Evolutionary conservation across 2,797 vertebrate species (phyloP), one percentile per base, ranked within the genome.

Genomic region (Darevskia mixta): DNA sequence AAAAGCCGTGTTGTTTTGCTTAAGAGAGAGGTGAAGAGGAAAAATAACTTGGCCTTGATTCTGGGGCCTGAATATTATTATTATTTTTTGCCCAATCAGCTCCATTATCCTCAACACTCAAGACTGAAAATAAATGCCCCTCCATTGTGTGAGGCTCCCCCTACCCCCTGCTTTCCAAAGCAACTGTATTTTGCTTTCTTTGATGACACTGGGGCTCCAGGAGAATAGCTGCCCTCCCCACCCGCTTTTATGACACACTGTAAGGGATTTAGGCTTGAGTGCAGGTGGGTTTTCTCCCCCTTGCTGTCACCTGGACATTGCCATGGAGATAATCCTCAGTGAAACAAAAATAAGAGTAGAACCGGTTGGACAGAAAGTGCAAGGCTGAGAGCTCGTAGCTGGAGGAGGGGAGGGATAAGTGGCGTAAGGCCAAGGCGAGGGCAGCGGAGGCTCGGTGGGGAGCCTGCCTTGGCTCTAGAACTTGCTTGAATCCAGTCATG

Each of bases 351-450:
- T 94, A 96, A 92, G 83, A 95, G 97, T 94, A 96, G 95, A 97
- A 98, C 98, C 96, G 96, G 98, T 98, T 98, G 88, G 96, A 96
- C 97, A 96, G 97, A 97, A 96, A 98, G 96, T 95, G 91, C 87
- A 5, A 73, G 83, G 87, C 8, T 0, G 29, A 83, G 87, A 72
- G 87, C 82, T 87, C 71, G 75, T 72, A 8, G 79, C 35, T 66
- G 55, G 41, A 45, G 93, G 77, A 91, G 79, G 73, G 82, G 86
- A 32, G 23, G 8, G 15, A 25, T 23, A 75, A 49, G 58, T 43
- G 2, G 17, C 23, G 35, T 61, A 3, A 2, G 13, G 86, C 84
- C 73, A 78, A 13, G 15, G 32, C 49, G 69, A 49, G 83, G 41
- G 76, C 77, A 86, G 25, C 0, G 25, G 1, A n/a, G 41, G 20